Evolutionary conservation across 2,888 invertebrate species (phyloP).

Genomic region (Acanthosepion pharaonis): DNA sequence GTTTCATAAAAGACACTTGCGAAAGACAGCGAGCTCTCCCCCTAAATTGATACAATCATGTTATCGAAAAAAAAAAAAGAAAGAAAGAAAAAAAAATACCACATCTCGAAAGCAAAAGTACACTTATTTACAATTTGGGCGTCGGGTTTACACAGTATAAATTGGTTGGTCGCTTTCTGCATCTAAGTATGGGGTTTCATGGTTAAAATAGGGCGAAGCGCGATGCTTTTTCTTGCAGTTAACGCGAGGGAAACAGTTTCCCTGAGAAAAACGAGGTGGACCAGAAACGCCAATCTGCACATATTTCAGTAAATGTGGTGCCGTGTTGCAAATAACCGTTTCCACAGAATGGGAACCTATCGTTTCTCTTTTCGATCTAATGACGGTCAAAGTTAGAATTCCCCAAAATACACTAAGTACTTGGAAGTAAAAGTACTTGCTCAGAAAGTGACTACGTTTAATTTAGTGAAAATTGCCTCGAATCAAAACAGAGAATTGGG

Average conservation of each 20-base stretch:
- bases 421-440: background rate
- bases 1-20: background rate
- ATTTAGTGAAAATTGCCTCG: background rate
- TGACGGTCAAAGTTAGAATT: background rate
- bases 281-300: too few species aligned
- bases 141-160: background rate
- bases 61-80: background rate
- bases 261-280: background rate
- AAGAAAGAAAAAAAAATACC: background rate
- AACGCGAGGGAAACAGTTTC: background rate
- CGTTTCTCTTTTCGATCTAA: background rate
- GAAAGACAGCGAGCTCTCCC: background rate
- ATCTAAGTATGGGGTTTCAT: background rate
- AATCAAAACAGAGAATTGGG: background rate
- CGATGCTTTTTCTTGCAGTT: background rate
- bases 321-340: background rate
- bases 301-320: background rate
- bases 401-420: background rate
- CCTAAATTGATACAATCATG: slow-evolving; percentile 22
- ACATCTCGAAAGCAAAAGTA: background rate
- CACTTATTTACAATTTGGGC: background rate
- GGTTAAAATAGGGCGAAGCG: background rate
- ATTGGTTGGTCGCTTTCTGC: background rate
- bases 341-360: background rate
- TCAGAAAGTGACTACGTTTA: background rate